Percentiles rank a stretch among this genome's conserved stretches.
Conservation (phyloP, 2,797 vertebrate species). For the Cirrhinus mrigala region DNA sequence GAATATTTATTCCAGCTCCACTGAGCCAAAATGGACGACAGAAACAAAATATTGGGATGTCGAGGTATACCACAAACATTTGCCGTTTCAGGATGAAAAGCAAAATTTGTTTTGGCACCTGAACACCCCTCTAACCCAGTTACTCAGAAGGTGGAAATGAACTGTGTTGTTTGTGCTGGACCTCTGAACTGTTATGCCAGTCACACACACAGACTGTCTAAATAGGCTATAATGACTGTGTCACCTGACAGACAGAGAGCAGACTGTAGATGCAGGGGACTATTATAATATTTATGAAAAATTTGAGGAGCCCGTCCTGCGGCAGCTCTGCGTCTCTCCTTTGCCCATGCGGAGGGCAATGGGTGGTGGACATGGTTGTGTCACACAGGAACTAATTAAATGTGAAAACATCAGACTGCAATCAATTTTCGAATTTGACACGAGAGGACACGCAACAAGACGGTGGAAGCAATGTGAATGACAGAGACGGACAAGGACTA, state of each 20-base stretch:
- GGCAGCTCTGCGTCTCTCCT: background rate
- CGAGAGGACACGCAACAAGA: slow-evolving; percentile 48
- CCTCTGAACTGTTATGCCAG: slow-evolving; percentile 29
- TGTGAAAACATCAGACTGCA: slow-evolving; percentile 51
- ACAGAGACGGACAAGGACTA: slow-evolving; percentile 46
- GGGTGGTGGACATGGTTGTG: slow-evolving; percentile 34
- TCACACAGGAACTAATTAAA: slow-evolving; percentile 60
- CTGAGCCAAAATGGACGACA: background rate
- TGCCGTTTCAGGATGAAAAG: slow-evolving; percentile 2
- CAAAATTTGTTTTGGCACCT: slow-evolving; percentile 19
- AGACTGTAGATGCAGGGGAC: slow-evolving; percentile 42
- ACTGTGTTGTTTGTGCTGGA: slow-evolving; percentile 18
- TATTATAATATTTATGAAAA: slow-evolving; percentile 47
- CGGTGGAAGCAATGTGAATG: slow-evolving; percentile 40
- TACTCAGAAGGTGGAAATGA: slow-evolving; percentile 37
- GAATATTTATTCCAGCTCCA: background rate
- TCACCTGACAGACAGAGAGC: slow-evolving; percentile 16
- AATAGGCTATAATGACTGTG: slow-evolving; percentile 32
- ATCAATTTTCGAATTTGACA: slow-evolving; percentile 56
- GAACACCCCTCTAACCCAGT: slow-evolving; percentile 17
- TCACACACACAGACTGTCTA: slow-evolving; percentile 28
- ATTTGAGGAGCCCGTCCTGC: slow-evolving; percentile 26
- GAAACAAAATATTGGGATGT: background rate
- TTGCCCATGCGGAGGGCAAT: slow-evolving; percentile 16
- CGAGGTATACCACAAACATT: background rate